Evolutionary conservation across 2,888 invertebrate genomes (phyloP), one percentile per base, ranked within the genome.

Genomic region (Mimumesa dahlbomi): DNA sequence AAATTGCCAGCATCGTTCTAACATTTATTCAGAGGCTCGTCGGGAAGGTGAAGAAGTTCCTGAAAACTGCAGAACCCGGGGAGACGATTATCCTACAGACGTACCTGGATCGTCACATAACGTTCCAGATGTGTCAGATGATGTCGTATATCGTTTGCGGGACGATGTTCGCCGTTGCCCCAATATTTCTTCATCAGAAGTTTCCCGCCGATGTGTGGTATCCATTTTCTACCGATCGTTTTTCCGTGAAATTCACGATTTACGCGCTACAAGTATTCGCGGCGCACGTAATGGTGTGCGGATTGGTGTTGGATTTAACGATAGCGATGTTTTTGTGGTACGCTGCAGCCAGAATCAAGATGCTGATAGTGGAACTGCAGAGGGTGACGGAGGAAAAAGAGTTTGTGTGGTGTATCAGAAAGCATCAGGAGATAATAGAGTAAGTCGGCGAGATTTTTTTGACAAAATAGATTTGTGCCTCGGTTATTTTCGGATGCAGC

Each of bases 31-130:
- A 77, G 77, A 59, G 52, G 42, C 54, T 77, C 11, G 56, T 73
- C 7, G 48, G 57, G 9, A 38, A 75, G 14, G 67, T 75, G 49
- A 72, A 77, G 11, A 48, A 21, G 38, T 77, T 75, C 49, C 29
- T 74, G 0, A 18, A 38, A 7, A 43, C 16, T 19, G 70, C 70
- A 0, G 58, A 22, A 2, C 0, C 34, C 40, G 18, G 11, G 16
- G 72, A 81, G 14, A 34, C 42, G 11, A 3, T n/a, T 2, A 19
- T 76, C 6, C 45, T 81, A 2, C 70, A 2, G 82, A 84, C 36
- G 75, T 81, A 5, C 83, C 81, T 82, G 85, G 85, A 75, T 85
- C 85, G 19, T 86, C 86, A 77, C 46, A 79, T 0, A 46, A 70
- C 3, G 7, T 34, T 34, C 34, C 2, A 34, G 11, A 34, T 34